Conservation (phyloP, 1,140 invertebrate genomes). For the Tetranychus urticae region DNA sequence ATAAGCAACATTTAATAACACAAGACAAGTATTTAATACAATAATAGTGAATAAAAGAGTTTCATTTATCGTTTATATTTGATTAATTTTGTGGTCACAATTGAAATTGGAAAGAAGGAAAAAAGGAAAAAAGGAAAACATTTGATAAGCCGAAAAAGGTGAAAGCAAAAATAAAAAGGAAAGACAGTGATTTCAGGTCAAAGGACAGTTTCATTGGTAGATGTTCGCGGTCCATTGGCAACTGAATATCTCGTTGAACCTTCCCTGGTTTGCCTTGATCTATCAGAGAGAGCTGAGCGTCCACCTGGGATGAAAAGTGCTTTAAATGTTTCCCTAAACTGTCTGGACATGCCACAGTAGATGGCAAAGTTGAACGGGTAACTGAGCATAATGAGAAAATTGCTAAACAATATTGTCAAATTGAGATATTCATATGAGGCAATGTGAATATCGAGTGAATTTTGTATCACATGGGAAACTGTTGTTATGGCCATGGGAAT, state of each 20-base stretch:
- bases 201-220: constrained; percentile 53
- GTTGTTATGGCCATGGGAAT: constrained; percentile 71
- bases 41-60: too few relatives aligned
- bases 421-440: constrained; percentile 55
- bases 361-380: constrained; percentile 88
- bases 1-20: too few relatives aligned
- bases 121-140: too few relatives aligned
- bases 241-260: constrained; percentile 45
- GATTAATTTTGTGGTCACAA: too few relatives aligned
- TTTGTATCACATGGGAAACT: constrained; percentile 52
- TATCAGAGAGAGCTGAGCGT: constrained; percentile 22
- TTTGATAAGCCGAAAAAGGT: too few relatives aligned
- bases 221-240: constrained; percentile 49
- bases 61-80: too few relatives aligned
- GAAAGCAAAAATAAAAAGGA: too few relatives aligned
- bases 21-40: too few relatives aligned
- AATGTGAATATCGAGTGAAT: constrained; percentile 27
- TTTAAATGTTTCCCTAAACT: constrained; percentile 79
- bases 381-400: constrained; percentile 68
- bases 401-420: constrained; percentile 56
- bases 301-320: constrained; percentile 35
- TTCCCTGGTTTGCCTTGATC: constrained; percentile 33
- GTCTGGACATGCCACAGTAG: constrained; percentile 79
- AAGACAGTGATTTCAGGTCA: constrained; percentile 22
- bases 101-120: too few relatives aligned